These are phyloP conservation scores for Rhagium mordax DNA, from an alignment of 2,888 invertebrate species.

Conservation along the genomic window DNA sequence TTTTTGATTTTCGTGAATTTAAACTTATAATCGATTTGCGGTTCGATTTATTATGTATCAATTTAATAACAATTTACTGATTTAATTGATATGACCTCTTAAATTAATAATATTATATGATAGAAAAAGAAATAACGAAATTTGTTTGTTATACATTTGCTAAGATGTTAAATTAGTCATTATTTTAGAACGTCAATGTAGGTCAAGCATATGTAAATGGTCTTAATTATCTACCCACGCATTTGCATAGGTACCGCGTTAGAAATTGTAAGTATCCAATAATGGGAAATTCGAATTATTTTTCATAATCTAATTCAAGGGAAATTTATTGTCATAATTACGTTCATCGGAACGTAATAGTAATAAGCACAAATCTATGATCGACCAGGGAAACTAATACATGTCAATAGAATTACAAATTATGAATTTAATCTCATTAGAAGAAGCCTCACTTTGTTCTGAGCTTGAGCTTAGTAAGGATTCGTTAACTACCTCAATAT, in stretches of 20 bases:
- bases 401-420: slow-evolving; percentile 50
- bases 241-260: background rate
- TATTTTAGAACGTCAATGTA: background rate
- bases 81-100: background rate
- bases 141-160: background rate
- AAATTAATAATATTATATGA: background rate
- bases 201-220: slow-evolving; percentile 22
- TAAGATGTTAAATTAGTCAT: slow-evolving; percentile 10
- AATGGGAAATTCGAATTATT: background rate
- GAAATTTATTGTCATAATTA: background rate
- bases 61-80: background rate
- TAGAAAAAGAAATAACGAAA: background rate
- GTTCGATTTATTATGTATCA: background rate
- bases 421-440: slow-evolving; percentile 59
- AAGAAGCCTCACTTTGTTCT: slow-evolving; percentile 52
- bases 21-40: no score
- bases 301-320: background rate
- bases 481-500: slow-evolving; percentile 45
- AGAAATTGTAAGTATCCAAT: background rate
- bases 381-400: slow-evolving; percentile 17
- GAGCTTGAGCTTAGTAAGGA: slow-evolving; percentile 43
- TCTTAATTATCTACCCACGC: slow-evolving; percentile 23
- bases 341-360: no score
- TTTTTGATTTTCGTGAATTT: no score
- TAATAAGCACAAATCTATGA: slow-evolving; percentile 1